Percentiles rank a stretch among this genome's conserved stretches.
phyloP scores from a whole-genome alignment of 2,797 vertebrate species.

The Girardinus metallicus region DNA sequence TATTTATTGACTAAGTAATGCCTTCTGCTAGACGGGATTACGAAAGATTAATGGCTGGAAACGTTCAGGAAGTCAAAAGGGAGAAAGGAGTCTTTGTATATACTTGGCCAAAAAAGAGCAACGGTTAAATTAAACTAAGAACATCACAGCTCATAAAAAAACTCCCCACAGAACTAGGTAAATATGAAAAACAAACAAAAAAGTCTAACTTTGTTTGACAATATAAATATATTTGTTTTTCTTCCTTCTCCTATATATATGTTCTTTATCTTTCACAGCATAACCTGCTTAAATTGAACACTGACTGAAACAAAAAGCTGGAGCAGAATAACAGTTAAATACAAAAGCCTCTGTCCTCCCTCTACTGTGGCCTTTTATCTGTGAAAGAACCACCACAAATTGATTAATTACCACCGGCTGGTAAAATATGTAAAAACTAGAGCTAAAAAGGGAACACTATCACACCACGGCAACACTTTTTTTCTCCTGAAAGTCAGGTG shows the following conservation, averaged over 20 bases:
- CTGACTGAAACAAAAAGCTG: not conserved
- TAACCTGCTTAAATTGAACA: slow-evolving; percentile 4
- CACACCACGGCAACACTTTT: not conserved
- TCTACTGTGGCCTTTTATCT: not conserved
- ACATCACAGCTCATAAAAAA: not conserved
- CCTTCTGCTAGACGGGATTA: slow-evolving; percentile 34
- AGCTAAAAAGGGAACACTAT: not conserved
- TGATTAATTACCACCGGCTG: slow-evolving; percentile 6
- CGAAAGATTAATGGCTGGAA: slow-evolving; percentile 18
- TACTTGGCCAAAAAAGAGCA: slow-evolving; percentile 9
- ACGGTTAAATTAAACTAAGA: slow-evolving; percentile 20
- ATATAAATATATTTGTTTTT: not conserved
- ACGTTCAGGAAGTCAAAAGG: slow-evolving; percentile 27
- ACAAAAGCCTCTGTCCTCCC: not conserved
- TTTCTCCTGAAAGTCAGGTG: slow-evolving; percentile 10
- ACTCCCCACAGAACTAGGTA: not conserved
- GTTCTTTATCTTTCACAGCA: not conserved
- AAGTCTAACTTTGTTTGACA: not conserved
- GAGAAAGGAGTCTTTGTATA: slow-evolving; percentile 42
- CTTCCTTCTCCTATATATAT: not conserved
- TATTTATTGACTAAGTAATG: slow-evolving; percentile 16
- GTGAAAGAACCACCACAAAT: not conserved
- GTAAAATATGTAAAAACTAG: slow-evolving; percentile 6
- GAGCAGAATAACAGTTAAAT: slow-evolving; percentile 8
- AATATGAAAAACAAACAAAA: not conserved